Evolutionary conservation across 37 sponge, comb jelly and placozoan genomes (phyloP), one percentile per base, ranked within the genome.

Genomic region (Chondrilla cf. caribensis): DNA sequence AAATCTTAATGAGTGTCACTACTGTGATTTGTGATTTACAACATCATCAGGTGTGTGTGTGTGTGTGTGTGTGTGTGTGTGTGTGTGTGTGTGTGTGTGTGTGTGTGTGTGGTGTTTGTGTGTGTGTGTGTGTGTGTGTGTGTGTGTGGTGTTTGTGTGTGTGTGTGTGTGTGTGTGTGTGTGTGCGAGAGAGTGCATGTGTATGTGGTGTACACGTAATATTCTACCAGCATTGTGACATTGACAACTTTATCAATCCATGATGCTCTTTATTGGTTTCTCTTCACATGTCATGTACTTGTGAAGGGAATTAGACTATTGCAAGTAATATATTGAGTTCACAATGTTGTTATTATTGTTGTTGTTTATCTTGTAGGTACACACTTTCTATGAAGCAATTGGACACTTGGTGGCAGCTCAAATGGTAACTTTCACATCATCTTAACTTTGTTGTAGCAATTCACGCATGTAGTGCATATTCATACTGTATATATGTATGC

Each of bases 371-470:
- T 25, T 38, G 19, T 55, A 90, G 90, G 93, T 92, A 1, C 99
- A 98, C 91, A 96, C 96, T 33, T 96, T 98, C 82, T 98, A 98
- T 73, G 99, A 98, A 83, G 99, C 99, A 36, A 96, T 98, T 0
- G 99, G 99, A 60, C 96, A 98, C 89, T 94, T 98, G 99, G 96
- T 98, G 36, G 81, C 89, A 38, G 96, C 96, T 38, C 99, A 98
- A 76, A 78, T 90, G 81, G 95, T 95, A 79, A 81, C 92, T 47
- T 47, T 47, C 6, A n/a, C n/a, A n/a, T n/a, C n/a, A n/a, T n/a
- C n/a, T n/a, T n/a, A n/a, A n/a, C n/a, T n/a, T n/a, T n/a, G n/a
- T n/a, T n/a, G n/a, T n/a, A n/a, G n/a, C n/a, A n/a, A n/a, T n/a
- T n/a, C n/a, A n/a, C n/a, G n/a, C n/a, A n/a, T n/a, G n/a, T n/a